Evolutionary conservation across 2,888 invertebrate species (phyloP).

Genomic region (Patella caerulea): DNA sequence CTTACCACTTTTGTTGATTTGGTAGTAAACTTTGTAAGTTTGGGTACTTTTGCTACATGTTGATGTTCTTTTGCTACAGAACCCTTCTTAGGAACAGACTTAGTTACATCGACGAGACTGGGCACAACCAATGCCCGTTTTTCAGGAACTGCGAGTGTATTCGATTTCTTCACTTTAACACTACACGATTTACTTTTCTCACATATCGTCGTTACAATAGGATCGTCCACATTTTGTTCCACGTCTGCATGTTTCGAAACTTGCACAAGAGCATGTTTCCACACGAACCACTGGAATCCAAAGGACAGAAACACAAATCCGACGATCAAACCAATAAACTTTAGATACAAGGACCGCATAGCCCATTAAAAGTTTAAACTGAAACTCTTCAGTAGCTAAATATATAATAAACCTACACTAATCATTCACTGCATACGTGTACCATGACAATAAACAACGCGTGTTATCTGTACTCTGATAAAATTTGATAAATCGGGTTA

Average conservation of each 20-base stretch:
- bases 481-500: too few relatives aligned
- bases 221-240: background rate
- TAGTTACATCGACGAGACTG: too few relatives aligned
- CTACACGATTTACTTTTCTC: background rate
- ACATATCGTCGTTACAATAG: background rate
- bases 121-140: too few relatives aligned
- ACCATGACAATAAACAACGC: too few relatives aligned
- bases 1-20: background rate
- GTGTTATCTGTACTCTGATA: too few relatives aligned
- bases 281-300: conserved; percentile 15
- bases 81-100: background rate
- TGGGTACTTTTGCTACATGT: background rate
- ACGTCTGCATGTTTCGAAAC: background rate
- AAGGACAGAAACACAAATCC: conserved; percentile 11
- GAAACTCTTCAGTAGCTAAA: too few relatives aligned
- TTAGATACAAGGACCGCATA: conserved; percentile 19
- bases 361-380: background rate
- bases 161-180: background rate
- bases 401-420: too few relatives aligned
- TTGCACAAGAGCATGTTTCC: background rate
- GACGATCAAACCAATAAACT: conserved; percentile 13
- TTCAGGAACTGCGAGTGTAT: background rate
- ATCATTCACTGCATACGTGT: too few relatives aligned
- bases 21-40: background rate
- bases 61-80: background rate